Percentiles rank a stretch among this genome's conserved stretches.
These are phyloP conservation scores for Syngnathus scovelli DNA, from an alignment of 2,113 vertebrate species.

Conservation along the genomic window DNA sequence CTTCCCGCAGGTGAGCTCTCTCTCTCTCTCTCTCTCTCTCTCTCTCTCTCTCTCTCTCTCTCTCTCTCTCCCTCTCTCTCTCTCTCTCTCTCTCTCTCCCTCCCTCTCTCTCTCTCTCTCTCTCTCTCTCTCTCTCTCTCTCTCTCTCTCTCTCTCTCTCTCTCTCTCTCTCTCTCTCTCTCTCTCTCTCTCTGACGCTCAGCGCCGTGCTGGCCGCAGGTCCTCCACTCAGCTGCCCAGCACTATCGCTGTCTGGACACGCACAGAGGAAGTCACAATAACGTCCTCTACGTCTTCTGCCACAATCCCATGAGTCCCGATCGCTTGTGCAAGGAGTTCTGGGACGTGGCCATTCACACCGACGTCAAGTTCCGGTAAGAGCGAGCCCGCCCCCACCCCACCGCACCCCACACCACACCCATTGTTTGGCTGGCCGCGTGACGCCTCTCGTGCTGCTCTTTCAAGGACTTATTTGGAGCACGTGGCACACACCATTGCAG, in stretches of 20 bases:
- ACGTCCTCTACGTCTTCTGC: constrained; percentile 78
- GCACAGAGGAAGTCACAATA: constrained; percentile 75
- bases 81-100: too few relatives aligned
- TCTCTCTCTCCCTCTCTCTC: too few relatives aligned
- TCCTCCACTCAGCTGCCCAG: constrained; percentile 75
- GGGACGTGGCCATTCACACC: constrained; percentile 80
- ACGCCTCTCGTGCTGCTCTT: neutral
- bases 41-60: too few relatives aligned
- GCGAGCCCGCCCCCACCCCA: too few relatives aligned
- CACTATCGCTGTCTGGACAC: constrained; percentile 79
- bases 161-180: too few relatives aligned
- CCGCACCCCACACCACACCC: too few relatives aligned
- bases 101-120: too few relatives aligned
- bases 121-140: too few relatives aligned
- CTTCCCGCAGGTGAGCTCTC: constrained; percentile 77
- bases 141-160: too few relatives aligned
- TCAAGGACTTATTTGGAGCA: constrained; percentile 83
- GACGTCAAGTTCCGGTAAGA: constrained; percentile 86
- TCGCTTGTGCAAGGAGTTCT: constrained; percentile 71
- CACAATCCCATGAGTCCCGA: constrained; percentile 83
- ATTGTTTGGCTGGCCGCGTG: too few relatives aligned
- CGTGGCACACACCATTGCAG: constrained; percentile 73
- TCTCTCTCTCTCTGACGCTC: too few relatives aligned
- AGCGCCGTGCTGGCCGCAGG: constrained; percentile 56
- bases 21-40: too few relatives aligned